Evolutionary conservation across 2,797 vertebrate species (phyloP), one percentile per base, ranked within the genome.

Genomic region (Morus bassanus): DNA sequence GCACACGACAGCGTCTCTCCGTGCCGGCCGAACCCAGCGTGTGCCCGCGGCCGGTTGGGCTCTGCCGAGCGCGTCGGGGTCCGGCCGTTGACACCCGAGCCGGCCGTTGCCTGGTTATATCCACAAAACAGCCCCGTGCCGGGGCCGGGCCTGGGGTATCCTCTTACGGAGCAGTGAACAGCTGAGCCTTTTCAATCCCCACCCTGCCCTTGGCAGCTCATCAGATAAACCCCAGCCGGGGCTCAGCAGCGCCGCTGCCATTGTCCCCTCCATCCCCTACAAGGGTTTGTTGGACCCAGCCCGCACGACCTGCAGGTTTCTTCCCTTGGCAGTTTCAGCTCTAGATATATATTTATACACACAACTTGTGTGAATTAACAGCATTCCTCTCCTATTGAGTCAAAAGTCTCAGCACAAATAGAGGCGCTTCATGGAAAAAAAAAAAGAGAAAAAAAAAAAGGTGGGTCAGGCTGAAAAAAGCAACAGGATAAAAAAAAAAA

Each of bases 381-480:
- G 92, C 97, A 97, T 98, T 98, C 98, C 96, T 98, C 65, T 59
- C 67, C 15, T 48, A 75, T 64, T 95, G 96, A 98, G 97, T 97
- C 97, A 98, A 98, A 97, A 92, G 76, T 27, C 88, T 92, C 60
- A 3, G 81, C 37, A 9, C 87, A 74, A 95, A 90, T 46, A 69
- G 90, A 85, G 70, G 82, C 57, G 45, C 90, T 83, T 21, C 84
- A 84, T 75, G 95, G 94, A 88, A 91, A 93, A 65, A 79, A 79
- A 30, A 16, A 72, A 28, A 19, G 13, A 21, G 9, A 28, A 28
- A 53, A 53, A 53, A 33, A 67, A 76, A 79, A 93, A 91, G 93
- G 83, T 79, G 94, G 51, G 82, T 22, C 7, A 0, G 2, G 18
- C 81, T 57, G 82, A 51, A 76, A 89, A 89, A 85, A 93, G 73